Evolutionary conservation across 2,888 invertebrate species (phyloP).

Genomic region (Pristionchus japonicus): DNA sequence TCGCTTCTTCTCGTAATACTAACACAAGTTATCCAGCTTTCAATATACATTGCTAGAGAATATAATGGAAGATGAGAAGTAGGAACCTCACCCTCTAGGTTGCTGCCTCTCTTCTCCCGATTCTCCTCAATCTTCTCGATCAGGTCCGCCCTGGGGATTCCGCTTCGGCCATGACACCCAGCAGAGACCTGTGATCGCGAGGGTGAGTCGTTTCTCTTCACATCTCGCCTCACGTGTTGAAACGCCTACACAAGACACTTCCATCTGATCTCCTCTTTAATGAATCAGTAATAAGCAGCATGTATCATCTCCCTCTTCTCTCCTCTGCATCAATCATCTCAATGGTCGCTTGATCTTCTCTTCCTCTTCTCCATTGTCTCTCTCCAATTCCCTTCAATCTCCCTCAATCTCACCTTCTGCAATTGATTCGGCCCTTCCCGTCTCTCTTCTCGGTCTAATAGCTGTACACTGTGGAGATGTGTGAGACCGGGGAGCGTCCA

Average conservation of each 20-base stretch:
- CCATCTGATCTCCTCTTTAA: not conserved
- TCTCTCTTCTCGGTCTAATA: constrained; percentile 31
- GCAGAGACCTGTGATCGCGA: constrained; percentile 16
- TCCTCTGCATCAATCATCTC: constrained; percentile 19
- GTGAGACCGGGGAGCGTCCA: not conserved
- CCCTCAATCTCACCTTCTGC: constrained; percentile 31
- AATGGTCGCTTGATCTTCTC: not conserved
- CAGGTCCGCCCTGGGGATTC: constrained; percentile 45
- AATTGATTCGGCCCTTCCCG: constrained; percentile 25
- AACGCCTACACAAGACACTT: not conserved
- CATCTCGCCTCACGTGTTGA: too few relatives aligned
- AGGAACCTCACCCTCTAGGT: not conserved
- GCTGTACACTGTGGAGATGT: constrained; percentile 31
- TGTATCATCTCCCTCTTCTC: not conserved
- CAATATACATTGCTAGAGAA: not conserved
- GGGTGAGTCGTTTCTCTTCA: not conserved
- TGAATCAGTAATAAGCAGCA: not conserved
- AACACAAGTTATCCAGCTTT: not conserved
- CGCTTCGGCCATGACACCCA: constrained; percentile 16
- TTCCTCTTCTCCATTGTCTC: constrained; percentile 18
- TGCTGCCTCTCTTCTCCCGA: not conserved
- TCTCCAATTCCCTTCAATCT: not conserved
- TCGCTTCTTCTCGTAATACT: too few relatives aligned
- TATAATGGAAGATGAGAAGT: not conserved
- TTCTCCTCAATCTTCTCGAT: not conserved